Evolutionary conservation across 2,888 invertebrate species (phyloP), one percentile per base, ranked within the genome.

Genomic region (Drosophila prolongata): DNA sequence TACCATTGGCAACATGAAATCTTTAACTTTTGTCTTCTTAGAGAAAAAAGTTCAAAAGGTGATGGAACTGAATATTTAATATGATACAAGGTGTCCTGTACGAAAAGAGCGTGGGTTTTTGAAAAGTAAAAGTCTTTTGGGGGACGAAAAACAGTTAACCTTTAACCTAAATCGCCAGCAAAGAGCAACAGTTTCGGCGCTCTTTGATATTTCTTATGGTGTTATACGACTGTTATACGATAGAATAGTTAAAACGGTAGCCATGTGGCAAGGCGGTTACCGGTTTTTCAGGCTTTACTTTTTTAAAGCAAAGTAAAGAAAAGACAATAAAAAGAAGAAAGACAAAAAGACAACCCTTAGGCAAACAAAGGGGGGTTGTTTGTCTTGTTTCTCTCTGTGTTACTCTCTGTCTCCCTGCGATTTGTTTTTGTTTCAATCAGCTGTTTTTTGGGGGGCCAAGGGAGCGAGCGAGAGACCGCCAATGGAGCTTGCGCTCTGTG

Each of bases 161-260:
- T 85, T 85, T 85, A 85, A 85, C 85, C 85, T 76, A 87, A 87
- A 85, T 85, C 76, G 72, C 71, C 70, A 68, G 70, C 76, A 80
- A 68, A 83, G 83, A 86, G 82, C 82, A 83, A 85, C 79, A 84
- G 84, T 76, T 79, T 64, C 53, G 56, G 62, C 57, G 68, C 79
- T 81, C 79, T 84, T 75, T 76, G 56, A 37, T 69, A 34, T 10
- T 13, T 6, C 6, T 19, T 38, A 8, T 4, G 24, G 49, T 74
- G 76, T 73, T 58, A 70, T 80, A 80, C 52, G 35, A 43, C 47
- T 72, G 73, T 73, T 64, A 70, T 81, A 74, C 55, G 27, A 40
- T 34, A 49, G 35, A 55, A 68, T 68, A 82, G 71, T 83, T 40
- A 19, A 30, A 27, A 24, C 44, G 8, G 37, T 66, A 64, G 60